Evolutionary conservation across 1,140 invertebrate genomes (phyloP), one percentile per base, ranked within the genome.

Genomic region (Rhynchophorus ferrugineus): DNA sequence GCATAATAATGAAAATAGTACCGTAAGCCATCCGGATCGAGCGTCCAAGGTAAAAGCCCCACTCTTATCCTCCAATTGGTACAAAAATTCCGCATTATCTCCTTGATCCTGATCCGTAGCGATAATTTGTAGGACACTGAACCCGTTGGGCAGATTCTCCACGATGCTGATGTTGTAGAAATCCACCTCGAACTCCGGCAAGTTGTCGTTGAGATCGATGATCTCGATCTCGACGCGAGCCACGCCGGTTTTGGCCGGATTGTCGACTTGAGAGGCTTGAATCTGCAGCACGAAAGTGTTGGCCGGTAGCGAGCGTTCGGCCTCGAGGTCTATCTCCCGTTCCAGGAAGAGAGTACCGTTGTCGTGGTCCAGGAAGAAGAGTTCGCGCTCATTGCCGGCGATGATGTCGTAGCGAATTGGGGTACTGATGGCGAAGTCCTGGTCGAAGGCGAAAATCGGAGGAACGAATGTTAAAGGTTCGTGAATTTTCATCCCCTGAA

Each of bases 161-260:
- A 92, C 87, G 42, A 93, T 91, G 55, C 87, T 91, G 33, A 93
- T 91, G 57, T 91, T 91, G 64, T 92, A 92, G 56, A 87, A 80
- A 58, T 90, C 87, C 0, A 88, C 85, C 69, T 91, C 88, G 52
- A 93, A 93, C 56, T 88, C 81, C 0, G 89, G 89, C 13, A 85
- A 67, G 67, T 89, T 89, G 62, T 91, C 88, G 62, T 91, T 91
- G 0, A 92, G 64, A 64, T 92, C 89, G 7, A 87, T 61, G 0
- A 92, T 72, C 66, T 88, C 82, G 0, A 92, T 72, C 66, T 91
- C 86, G 0, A 91, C 78, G 51, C 83, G 72, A 0, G 88, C 83
- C 1, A 80, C 69, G 0, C 83, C 80, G 22, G 80, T 80, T 61
- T 87, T 85, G n/a, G 85, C 59, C 0, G 85, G 81, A 70, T 88